Conservation (phyloP, 2,113 vertebrate species). For the rat (Rattus norvegicus) region DNA sequence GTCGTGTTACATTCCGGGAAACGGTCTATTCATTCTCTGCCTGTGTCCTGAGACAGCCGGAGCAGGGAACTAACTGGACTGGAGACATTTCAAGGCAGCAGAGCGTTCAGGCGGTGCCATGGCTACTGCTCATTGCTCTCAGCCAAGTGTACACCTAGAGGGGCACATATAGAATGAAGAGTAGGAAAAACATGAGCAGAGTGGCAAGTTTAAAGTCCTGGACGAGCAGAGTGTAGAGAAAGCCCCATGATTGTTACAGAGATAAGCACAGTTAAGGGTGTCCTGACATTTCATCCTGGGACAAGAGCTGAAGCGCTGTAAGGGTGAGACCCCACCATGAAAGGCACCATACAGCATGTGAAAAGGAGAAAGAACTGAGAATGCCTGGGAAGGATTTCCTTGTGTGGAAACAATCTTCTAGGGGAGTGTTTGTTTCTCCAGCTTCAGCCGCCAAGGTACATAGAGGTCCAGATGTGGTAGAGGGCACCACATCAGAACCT, state of each 20-base stretch:
- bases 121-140: too few relatives aligned
- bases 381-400: accelerated
- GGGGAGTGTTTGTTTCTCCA: neutral
- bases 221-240: neutral
- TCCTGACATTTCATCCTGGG: neutral
- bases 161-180: neutral
- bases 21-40: neutral
- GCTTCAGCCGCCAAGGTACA: neutral
- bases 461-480: neutral
- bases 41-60: neutral
- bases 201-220: neutral
- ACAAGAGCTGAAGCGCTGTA: neutral
- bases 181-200: neutral
- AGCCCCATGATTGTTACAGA: neutral
- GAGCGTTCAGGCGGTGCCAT: neutral
- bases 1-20: neutral
- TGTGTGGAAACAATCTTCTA: neutral
- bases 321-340: neutral
- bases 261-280: neutral
- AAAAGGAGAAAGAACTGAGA: neutral
- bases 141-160: neutral
- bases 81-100: neutral
- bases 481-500: neutral
- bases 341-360: neutral
- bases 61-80: too few relatives aligned